Evolutionary conservation across 2,797 vertebrate species (phyloP).

Genomic region (Rhyacichthys aspro): DNA sequence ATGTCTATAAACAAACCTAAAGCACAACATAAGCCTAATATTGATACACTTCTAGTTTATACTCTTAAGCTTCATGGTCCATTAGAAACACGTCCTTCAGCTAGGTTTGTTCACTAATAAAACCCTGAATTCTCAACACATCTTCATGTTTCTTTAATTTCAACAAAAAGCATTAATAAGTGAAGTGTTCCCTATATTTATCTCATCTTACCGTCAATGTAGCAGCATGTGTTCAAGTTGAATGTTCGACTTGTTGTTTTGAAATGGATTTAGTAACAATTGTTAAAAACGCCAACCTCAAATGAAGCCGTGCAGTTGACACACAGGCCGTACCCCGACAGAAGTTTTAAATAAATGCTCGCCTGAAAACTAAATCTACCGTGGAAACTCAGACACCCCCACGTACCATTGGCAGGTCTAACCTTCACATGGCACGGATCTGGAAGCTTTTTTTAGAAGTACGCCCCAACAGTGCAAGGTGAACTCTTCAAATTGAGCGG

Average conservation of each 20-base stretch:
- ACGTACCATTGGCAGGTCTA: slow-evolving; percentile 15
- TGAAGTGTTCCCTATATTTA: not conserved
- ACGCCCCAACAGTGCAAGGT: slow-evolving; percentile 47
- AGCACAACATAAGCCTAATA: too few species aligned
- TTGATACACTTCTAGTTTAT: too few species aligned
- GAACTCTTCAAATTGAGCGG: slow-evolving; percentile 37
- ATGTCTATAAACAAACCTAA: too few species aligned
- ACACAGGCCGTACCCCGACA: not conserved
- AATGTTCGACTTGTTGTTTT: too few species aligned
- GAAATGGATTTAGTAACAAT: too few species aligned
- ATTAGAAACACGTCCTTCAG: too few species aligned
- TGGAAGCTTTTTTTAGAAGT: slow-evolving; percentile 9
- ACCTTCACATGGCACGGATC: slow-evolving; percentile 40
- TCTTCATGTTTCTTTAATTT: too few species aligned
- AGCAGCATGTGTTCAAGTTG: too few species aligned
- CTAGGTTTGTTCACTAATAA: too few species aligned
- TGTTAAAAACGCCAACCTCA: not conserved
- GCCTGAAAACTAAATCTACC: not conserved
- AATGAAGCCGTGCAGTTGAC: slow-evolving; percentile 1
- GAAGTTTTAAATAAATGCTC: not conserved
- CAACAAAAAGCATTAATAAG: too few species aligned
- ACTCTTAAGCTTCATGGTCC: too few species aligned
- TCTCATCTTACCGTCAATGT: not conserved
- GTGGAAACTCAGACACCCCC: not conserved
- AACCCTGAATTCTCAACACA: too few species aligned